Evolutionary conservation across 2,113 vertebrate genomes (phyloP).

Genomic region (Callospermophilus lateralis): DNA sequence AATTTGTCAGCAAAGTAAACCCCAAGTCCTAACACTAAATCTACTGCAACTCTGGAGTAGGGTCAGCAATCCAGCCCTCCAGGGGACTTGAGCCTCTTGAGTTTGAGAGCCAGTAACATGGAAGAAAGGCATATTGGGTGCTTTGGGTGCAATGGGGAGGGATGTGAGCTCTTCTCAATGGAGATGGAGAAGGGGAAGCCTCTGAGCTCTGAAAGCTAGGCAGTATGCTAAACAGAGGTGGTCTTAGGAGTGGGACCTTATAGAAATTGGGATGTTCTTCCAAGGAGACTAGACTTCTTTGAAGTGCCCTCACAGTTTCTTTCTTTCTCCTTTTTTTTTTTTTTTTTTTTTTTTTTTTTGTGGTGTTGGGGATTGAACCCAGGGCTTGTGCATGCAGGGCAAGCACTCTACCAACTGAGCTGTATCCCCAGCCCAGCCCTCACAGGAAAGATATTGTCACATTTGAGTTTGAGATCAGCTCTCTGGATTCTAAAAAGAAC

Average conservation of each 20-base stretch:
- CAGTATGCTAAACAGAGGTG: background rate
- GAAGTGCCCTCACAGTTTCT: background rate
- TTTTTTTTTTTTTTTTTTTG: too few relatives aligned
- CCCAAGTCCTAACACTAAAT: background rate
- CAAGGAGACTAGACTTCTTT: background rate
- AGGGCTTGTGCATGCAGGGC: too few relatives aligned
- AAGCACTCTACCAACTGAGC: too few relatives aligned
- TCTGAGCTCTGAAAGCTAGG: background rate
- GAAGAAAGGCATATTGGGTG: background rate
- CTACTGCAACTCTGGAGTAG: background rate
- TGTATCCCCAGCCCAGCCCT: too few relatives aligned
- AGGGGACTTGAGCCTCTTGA: background rate
- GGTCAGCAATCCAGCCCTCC: background rate
- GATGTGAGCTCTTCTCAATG: background rate
- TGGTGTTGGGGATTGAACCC: too few relatives aligned
- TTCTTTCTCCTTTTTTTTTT: too few relatives aligned
- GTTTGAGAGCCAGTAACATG: background rate
- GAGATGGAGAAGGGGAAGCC: background rate
- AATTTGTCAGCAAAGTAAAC: conserved; percentile 29
- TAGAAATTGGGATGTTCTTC: background rate
- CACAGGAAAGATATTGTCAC: background rate
- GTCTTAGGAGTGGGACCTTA: background rate
- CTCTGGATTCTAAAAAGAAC: background rate
- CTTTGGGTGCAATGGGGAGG: background rate
- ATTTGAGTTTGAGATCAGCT: background rate